Percentiles rank a stretch among this genome's conserved stretches.
Evolutionary conservation across 2,797 vertebrate species (phyloP).

Genomic region (Petrocephalus sullivani): DNA sequence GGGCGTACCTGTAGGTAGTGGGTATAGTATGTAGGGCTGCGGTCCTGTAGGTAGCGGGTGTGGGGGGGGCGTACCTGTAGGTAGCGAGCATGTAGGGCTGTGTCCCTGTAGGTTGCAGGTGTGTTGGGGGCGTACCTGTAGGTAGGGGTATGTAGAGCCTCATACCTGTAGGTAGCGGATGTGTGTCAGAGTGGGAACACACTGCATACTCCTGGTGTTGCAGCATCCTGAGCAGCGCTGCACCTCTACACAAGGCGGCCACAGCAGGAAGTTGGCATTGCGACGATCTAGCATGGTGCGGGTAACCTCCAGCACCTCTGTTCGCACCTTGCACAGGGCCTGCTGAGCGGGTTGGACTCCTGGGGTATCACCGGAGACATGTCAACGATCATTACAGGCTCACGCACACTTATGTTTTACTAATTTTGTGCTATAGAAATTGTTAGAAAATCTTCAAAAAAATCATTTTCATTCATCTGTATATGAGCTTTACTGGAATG

Average conservation of each 20-base stretch:
- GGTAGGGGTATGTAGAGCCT: background rate
- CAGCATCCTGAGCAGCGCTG: slow-evolving; percentile 95
- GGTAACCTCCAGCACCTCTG: slow-evolving; percentile 85
- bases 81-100: background rate
- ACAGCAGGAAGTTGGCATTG: slow-evolving; percentile 87
- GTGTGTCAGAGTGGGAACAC: slow-evolving; percentile 68
- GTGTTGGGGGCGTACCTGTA: background rate
- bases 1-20: background rate
- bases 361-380: slow-evolving; percentile 31
- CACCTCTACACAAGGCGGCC: slow-evolving; percentile 93
- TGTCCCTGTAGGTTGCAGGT: background rate
- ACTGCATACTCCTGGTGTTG: slow-evolving; percentile 82
- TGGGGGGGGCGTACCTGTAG: background rate
- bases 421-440: background rate
- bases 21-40: background rate
- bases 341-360: slow-evolving; percentile 79
- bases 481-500: background rate
- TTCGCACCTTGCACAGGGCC: slow-evolving; percentile 88
- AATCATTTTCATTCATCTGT: background rate
- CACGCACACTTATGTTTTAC: background rate
- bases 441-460: background rate
- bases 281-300: slow-evolving; percentile 85
- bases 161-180: slow-evolving; percentile 54
- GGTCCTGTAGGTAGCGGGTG: background rate
- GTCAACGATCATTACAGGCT: slow-evolving; percentile 5